Percentiles rank a stretch among this genome's conserved stretches.
Conservation (phyloP, 2,888 invertebrate genomes). For the Eurytoma adleriae region DNA sequence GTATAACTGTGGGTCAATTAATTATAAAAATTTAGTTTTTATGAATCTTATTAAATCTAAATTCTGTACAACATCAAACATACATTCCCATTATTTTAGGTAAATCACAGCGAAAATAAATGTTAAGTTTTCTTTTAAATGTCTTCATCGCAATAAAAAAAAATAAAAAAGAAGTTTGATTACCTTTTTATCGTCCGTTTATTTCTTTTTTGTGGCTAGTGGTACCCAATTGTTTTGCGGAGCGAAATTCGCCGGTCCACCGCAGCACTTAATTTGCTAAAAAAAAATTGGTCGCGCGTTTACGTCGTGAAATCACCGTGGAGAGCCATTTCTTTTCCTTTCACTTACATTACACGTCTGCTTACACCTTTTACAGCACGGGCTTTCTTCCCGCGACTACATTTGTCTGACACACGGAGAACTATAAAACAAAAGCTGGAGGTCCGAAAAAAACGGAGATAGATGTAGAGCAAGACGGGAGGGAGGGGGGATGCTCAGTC, state of each 20-base stretch:
- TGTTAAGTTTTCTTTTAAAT: too few relatives aligned
- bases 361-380: neutral
- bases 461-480: neutral
- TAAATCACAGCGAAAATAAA: too few relatives aligned
- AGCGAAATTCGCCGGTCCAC: neutral
- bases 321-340: constrained; percentile 1
- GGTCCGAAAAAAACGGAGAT: constrained; percentile 1
- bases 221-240: neutral
- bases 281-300: neutral
- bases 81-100: too few relatives aligned
- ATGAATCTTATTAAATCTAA: too few relatives aligned
- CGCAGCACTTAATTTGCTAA: constrained; percentile 21
- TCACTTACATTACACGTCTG: constrained; percentile 14
- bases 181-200: neutral
- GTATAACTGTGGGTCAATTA: too few relatives aligned
- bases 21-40: too few relatives aligned
- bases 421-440: constrained; percentile 12
- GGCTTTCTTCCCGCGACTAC: neutral
- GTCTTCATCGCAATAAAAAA: too few relatives aligned
- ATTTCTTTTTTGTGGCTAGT: neutral
- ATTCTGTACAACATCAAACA: too few relatives aligned
- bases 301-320: neutral
- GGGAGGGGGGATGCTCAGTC: neutral
- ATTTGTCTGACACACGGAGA: constrained; percentile 11
- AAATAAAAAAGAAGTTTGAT: too few relatives aligned